These are phyloP conservation scores for Heterotis niloticus DNA, from an alignment of 2,113 vertebrate species.

Conservation along the genomic window DNA sequence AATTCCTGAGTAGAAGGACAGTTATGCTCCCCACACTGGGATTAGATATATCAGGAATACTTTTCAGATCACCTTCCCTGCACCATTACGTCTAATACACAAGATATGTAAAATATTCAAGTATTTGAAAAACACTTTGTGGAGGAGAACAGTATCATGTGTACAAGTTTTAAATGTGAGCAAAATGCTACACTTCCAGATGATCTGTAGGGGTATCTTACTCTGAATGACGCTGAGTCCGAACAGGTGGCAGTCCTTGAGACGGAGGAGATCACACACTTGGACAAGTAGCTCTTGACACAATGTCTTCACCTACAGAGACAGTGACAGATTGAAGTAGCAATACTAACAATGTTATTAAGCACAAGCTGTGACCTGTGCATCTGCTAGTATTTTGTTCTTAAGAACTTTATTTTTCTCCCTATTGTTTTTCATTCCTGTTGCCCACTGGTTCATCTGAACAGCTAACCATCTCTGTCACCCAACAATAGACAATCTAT, in stretches of 20 bases:
- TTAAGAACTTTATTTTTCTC: not conserved
- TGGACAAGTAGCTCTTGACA: conserved; percentile 91
- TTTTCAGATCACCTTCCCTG: not conserved
- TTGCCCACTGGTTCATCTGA: not conserved
- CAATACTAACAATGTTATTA: not conserved
- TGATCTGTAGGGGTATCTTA: conserved; percentile 57
- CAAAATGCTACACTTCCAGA: too few species aligned
- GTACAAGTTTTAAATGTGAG: too few species aligned
- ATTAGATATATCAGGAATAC: not conserved
- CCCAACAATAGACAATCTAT: too few species aligned
- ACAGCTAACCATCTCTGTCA: not conserved
- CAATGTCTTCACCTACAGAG: conserved; percentile 83
- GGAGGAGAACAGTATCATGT: too few species aligned
- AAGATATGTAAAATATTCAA: not conserved
- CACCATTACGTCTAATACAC: not conserved
- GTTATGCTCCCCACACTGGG: too few species aligned
- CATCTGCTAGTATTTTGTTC: not conserved
- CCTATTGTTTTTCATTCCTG: not conserved
- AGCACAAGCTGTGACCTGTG: not conserved
- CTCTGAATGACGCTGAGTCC: conserved; percentile 97
- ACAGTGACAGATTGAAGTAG: conserved; percentile 1
- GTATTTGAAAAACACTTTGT: conserved; percentile 37
- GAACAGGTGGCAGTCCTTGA: conserved; percentile 95
- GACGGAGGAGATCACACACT: conserved; percentile 90
- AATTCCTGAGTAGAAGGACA: too few species aligned